These are phyloP conservation scores for Pygoscelis antarcticus DNA, from an alignment of 2,113 vertebrate species.

Conservation along the genomic window DNA sequence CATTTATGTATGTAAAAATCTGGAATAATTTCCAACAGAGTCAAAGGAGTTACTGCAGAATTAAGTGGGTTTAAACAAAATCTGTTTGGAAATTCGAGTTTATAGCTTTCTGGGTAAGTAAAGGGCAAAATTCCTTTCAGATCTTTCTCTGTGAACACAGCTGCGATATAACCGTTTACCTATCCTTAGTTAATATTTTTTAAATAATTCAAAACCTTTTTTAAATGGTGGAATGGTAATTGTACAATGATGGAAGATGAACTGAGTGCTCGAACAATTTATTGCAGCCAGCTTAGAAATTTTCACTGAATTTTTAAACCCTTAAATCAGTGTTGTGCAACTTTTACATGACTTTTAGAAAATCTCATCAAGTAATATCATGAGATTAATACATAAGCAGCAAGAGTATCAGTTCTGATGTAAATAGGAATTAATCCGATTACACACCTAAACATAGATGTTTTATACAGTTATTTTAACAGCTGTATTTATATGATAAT, in stretches of 20 bases:
- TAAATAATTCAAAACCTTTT: background rate
- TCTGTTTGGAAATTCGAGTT: background rate
- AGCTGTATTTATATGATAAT: background rate
- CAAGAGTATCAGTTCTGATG: background rate
- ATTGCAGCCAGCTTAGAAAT: background rate
- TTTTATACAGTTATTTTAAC: background rate
- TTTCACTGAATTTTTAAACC: background rate
- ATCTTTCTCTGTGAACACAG: background rate
- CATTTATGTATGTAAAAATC: background rate
- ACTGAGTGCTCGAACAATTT: background rate
- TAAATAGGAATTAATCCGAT: background rate
- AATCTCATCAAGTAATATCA: background rate
- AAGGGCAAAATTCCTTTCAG: background rate
- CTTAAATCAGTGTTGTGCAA: background rate
- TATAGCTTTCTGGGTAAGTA: background rate
- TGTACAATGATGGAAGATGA: background rate
- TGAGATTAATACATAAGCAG: background rate
- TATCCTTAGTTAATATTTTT: background rate
- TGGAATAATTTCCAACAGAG: background rate
- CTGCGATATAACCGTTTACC: background rate
- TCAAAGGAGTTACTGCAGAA: background rate
- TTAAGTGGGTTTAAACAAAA: background rate
- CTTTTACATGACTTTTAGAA: background rate
- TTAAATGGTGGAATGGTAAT: background rate
- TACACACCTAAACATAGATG: background rate